phyloP scores from a whole-genome alignment of 2,888 invertebrate genomes.

The Coleophora deauratella region DNA sequence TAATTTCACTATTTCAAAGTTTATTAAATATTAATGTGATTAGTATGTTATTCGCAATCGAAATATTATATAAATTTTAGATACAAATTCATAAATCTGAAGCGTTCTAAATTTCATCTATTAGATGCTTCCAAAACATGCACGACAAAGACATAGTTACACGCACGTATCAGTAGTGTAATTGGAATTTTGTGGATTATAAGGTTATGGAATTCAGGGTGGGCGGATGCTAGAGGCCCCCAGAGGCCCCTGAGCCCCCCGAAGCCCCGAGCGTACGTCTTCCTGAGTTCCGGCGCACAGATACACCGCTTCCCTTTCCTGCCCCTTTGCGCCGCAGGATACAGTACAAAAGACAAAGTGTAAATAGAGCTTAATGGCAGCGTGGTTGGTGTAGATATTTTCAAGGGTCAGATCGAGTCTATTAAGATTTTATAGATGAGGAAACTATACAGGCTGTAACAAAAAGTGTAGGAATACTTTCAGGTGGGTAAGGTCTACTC shows the following conservation, averaged over 20 bases:
- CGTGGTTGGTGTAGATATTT: neutral
- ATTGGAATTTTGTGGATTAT: slow-evolving; percentile 48
- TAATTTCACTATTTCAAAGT: too few relatives aligned
- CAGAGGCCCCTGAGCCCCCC: slow-evolving; percentile 11
- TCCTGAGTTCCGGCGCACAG: slow-evolving; percentile 67
- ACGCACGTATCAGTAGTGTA: slow-evolving; percentile 20
- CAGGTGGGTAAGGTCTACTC: too few relatives aligned
- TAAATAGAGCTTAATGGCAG: slow-evolving; percentile 21
- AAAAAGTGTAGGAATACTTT: too few relatives aligned
- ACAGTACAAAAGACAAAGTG: slow-evolving; percentile 59
- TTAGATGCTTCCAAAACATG: too few relatives aligned
- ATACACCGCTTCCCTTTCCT: slow-evolving; percentile 71
- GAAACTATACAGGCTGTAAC: too few relatives aligned
- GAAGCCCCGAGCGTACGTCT: slow-evolving; percentile 56
- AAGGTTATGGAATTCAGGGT: slow-evolving; percentile 57
- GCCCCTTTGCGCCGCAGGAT: slow-evolving; percentile 66
- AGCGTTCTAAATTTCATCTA: too few relatives aligned
- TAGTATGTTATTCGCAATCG: too few relatives aligned
- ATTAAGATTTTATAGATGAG: too few relatives aligned
- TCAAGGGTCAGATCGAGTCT: too few relatives aligned
- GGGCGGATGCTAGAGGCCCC: slow-evolving; percentile 2
- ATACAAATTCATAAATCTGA: too few relatives aligned
- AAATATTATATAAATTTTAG: too few relatives aligned
- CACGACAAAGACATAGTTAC: slow-evolving; percentile 1
- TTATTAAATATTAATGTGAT: too few relatives aligned